phyloP scores from a whole-genome alignment of 2,797 vertebrate genomes.

The Urocyon cinereoargenteus region DNA sequence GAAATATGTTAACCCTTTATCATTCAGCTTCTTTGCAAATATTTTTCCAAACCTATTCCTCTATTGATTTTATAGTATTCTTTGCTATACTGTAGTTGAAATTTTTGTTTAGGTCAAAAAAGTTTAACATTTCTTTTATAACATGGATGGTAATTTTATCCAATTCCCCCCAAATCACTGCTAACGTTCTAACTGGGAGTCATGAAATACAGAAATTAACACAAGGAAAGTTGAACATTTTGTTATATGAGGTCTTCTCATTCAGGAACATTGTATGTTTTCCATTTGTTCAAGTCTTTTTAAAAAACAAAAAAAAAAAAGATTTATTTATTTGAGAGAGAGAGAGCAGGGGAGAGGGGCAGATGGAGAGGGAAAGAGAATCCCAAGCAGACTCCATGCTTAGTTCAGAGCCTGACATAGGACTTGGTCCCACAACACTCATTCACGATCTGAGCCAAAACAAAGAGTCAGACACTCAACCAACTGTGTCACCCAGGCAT shows the following conservation, averaged over 20 bases:
- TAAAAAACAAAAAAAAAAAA: no score
- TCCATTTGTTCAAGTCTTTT: neutral
- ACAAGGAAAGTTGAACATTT: neutral
- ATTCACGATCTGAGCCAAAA: neutral
- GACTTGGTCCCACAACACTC: neutral
- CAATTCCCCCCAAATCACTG: neutral
- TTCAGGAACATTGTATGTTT: neutral
- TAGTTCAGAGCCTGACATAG: neutral
- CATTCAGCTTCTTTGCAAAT: conserved; percentile 23
- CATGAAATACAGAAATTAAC: neutral
- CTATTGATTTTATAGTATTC: neutral
- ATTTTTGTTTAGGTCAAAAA: neutral
- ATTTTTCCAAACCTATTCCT: conserved; percentile 1
- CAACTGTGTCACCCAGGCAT: neutral
- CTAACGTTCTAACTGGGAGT: neutral
- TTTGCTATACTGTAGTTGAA: neutral
- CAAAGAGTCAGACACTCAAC: neutral
- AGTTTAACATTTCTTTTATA: neutral
- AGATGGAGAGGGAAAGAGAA: neutral
- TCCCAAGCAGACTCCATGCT: neutral
- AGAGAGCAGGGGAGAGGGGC: no score
- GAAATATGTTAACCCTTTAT: neutral
- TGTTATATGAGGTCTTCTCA: neutral
- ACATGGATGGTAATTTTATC: neutral
- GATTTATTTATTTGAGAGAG: neutral